phyloP scores from a whole-genome alignment of 2,113 vertebrate species.

The Cygnus buccinator region DNA sequence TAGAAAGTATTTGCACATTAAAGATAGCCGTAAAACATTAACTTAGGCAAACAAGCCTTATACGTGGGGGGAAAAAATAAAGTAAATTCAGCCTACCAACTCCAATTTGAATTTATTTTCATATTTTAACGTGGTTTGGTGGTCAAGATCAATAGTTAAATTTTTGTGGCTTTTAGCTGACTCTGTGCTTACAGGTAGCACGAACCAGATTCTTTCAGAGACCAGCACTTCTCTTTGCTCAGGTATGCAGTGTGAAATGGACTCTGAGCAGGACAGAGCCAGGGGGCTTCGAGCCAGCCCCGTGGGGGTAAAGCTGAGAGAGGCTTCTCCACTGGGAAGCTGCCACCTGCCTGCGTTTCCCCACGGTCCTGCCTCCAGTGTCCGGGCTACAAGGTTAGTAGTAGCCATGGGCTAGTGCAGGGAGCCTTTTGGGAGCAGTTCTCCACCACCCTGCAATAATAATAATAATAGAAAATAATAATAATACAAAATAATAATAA shows the following conservation, averaged over 20 bases:
- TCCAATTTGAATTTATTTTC: constrained; percentile 40
- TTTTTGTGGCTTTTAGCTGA: not conserved
- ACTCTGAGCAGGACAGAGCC: not conserved
- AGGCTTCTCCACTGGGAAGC: not conserved
- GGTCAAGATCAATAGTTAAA: not conserved
- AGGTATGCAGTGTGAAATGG: not conserved
- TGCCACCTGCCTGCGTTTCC: not conserved
- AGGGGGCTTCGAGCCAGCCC: not conserved
- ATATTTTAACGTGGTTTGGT: constrained; percentile 9
- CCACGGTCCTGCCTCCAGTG: not conserved
- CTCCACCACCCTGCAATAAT: no score
- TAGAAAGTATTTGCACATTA: constrained; percentile 44
- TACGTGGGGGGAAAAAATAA: not conserved
- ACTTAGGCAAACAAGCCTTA: constrained; percentile 41
- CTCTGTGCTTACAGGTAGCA: not conserved
- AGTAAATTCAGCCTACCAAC: constrained; percentile 15
- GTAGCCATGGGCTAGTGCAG: no score
- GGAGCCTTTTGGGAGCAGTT: no score
- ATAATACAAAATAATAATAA: no score
- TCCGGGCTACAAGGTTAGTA: no score
- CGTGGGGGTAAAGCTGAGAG: not conserved
- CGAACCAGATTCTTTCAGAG: not conserved
- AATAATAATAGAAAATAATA: no score
- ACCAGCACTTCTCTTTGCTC: not conserved
- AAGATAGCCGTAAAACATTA: constrained; percentile 46